A percentile compares a stretch with the other conserved stretches of the same genome.
These are phyloP conservation scores for Empidonax alnorum DNA, from an alignment of 2,113 vertebrate species.

Conservation along the genomic window DNA sequence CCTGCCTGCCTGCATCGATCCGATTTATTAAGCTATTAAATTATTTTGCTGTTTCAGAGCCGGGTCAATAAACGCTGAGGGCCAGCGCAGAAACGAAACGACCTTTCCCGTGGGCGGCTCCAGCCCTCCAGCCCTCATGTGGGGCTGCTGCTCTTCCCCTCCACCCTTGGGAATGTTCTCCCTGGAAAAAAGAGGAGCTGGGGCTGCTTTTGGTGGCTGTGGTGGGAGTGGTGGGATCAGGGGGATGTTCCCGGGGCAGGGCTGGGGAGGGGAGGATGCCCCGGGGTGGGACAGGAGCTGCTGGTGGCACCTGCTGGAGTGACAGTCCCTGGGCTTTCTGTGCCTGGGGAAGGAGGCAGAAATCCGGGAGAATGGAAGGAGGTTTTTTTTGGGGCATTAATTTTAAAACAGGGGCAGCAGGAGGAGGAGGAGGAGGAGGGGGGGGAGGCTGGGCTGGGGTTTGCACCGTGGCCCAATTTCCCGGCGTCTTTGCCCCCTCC, in stretches of 20 bases:
- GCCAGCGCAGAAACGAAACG: not conserved
- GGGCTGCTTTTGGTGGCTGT: not conserved
- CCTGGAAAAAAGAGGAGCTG: not conserved
- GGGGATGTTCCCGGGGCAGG: not conserved
- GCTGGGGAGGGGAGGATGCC: not conserved
- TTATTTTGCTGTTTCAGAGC: conserved; percentile 31
- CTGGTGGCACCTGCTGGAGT: not conserved
- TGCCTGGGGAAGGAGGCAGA: accelerated
- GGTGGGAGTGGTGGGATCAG: not conserved
- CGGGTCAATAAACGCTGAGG: not conserved
- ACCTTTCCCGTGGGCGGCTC: not conserved
- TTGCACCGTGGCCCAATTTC: not conserved
- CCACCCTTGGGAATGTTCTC: not conserved
- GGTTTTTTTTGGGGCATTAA: not conserved
- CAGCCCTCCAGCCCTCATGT: not conserved
- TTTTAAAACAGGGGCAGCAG: not conserved
- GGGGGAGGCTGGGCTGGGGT: not conserved
- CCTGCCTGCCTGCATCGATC: not conserved
- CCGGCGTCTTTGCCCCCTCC: accelerated
- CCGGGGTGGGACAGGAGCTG: not conserved
- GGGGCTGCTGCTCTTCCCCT: not conserved
- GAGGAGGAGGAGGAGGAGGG: not conserved
- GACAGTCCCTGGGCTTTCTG: not conserved
- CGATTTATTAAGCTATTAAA: not conserved
- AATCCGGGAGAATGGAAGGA: not conserved